Conservation (phyloP, 2,113 vertebrate species). For the Pantherophis guttatus region DNA sequence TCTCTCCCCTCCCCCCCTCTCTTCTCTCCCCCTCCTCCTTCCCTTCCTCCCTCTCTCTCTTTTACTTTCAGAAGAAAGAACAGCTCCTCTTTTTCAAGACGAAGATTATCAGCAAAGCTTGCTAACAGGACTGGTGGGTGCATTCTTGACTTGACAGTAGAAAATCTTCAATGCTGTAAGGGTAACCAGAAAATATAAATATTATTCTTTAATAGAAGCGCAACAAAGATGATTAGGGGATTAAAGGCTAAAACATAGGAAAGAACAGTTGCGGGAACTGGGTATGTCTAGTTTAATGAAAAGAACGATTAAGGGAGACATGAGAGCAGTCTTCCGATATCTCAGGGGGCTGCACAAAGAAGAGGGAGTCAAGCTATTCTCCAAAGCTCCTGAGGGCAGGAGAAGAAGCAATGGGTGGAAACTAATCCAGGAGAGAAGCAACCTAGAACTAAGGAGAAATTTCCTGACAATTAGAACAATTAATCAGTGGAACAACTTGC, state of each 20-base stretch:
- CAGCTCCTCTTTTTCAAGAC: slow-evolving; percentile 87
- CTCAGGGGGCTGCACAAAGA: neutral
- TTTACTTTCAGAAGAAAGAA: slow-evolving; percentile 77
- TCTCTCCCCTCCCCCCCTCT: too few species aligned
- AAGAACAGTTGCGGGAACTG: neutral
- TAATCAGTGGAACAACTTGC: neutral
- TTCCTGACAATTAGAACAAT: neutral
- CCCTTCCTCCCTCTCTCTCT: neutral
- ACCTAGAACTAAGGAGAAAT: neutral
- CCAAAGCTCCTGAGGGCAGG: neutral
- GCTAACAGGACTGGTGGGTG: slow-evolving; percentile 87
- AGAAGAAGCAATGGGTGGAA: neutral
- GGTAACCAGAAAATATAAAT: neutral
- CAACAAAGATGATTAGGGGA: neutral
- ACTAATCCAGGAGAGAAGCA: neutral
- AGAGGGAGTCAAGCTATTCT: neutral
- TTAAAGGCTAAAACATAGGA: neutral
- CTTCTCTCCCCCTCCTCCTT: neutral
- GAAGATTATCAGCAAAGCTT: slow-evolving; percentile 85
- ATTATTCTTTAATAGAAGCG: neutral
- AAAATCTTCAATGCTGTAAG: neutral
- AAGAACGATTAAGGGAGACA: neutral
- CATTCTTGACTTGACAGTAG: neutral
- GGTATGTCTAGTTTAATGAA: neutral
- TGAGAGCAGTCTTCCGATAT: neutral